Evolutionary conservation across 2,113 vertebrate species (phyloP), one percentile per base, ranked within the genome.

Genomic region (Microtus richardsoni): DNA sequence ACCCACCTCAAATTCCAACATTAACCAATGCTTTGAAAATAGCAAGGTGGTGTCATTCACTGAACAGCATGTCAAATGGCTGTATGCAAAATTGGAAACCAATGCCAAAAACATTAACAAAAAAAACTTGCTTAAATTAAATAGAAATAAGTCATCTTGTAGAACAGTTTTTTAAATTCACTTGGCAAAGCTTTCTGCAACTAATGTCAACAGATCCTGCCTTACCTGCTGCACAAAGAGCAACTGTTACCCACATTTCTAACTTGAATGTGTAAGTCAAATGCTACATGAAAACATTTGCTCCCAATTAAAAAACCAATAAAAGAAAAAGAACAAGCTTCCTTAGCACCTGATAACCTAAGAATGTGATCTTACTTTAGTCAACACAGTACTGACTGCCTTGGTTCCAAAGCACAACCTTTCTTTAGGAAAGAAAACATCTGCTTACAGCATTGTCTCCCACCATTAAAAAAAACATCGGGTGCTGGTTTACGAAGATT

Each of bases 21-120:
- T 95, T 95, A 96, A 94, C 52, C 88, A 96, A 94, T 96, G 89
- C 66, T 71, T 91, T 97, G 70, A 93, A 96, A 97, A 97, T 73
- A 97, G 78, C 77, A 95, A 94, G 64, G 75, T 49, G 91, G 77
- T 91, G 78, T 75, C 92, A 95, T 80, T 90, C 60, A 91, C 80
- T 89, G 47, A 94, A 70, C 90, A 87, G 41, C 21, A 41, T 85
- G 33, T 62, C 44, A 33, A 93, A 93, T 5, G 90, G 47, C 92
- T 91, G 16, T 83, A 54, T 33, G 44, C 91, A 94, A 96, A 96
- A 97, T 44, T 85, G 84, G 88, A 95, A 96, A 93, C 49, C 22
- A 89, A 89, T 12, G 39, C 85, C 28, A 93, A 95, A 96, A 13
- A 88, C 33, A 93, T n/a, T 75, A 93, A 84, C 16, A 94, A 84